Evolutionary conservation across 2,888 invertebrate species (phyloP).

Genomic region (Chironomus riparius): DNA sequence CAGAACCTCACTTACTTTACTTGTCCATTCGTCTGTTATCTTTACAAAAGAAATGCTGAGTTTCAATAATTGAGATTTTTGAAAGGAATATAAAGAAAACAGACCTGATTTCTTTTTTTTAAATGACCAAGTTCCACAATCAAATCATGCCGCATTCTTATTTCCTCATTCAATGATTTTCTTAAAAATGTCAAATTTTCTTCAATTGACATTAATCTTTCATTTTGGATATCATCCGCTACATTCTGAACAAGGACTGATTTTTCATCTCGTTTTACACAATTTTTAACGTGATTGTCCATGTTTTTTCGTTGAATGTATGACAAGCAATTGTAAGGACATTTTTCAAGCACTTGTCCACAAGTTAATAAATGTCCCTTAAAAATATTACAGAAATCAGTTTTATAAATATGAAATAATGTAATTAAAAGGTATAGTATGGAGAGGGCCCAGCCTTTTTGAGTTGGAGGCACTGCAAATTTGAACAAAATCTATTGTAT

Average conservation of each 20-base stretch:
- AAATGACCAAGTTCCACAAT: slow-evolving; percentile 41
- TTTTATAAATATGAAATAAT: too few relatives aligned
- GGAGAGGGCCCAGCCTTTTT: too few relatives aligned
- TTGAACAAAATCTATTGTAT: too few relatives aligned
- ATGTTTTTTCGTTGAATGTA: slow-evolving; percentile 58
- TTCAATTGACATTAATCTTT: slow-evolving; percentile 34
- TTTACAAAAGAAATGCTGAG: neutral
- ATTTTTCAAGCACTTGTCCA: slow-evolving; percentile 62
- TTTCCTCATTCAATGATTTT: slow-evolving; percentile 40
- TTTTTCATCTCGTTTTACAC: slow-evolving; percentile 35
- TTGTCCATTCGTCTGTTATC: slow-evolving; percentile 39
- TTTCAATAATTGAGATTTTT: too few relatives aligned
- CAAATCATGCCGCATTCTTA: slow-evolving; percentile 39
- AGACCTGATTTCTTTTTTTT: slow-evolving; percentile 39
- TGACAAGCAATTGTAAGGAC: slow-evolving; percentile 58
- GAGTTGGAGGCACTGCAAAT: too few relatives aligned
- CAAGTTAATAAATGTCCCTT: slow-evolving; percentile 62
- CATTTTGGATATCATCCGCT: slow-evolving; percentile 26
- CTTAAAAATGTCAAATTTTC: slow-evolving; percentile 33
- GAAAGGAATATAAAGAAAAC: neutral
- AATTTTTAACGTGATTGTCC: slow-evolving; percentile 48
- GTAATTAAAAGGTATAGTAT: neutral
- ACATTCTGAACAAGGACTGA: slow-evolving; percentile 28
- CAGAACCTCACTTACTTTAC: slow-evolving; percentile 37
- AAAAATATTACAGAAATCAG: neutral